A percentile compares a stretch with the other conserved stretches of the same genome.
Evolutionary conservation across 2,888 invertebrate species (phyloP).

Genomic region (Ophion ellenae): DNA sequence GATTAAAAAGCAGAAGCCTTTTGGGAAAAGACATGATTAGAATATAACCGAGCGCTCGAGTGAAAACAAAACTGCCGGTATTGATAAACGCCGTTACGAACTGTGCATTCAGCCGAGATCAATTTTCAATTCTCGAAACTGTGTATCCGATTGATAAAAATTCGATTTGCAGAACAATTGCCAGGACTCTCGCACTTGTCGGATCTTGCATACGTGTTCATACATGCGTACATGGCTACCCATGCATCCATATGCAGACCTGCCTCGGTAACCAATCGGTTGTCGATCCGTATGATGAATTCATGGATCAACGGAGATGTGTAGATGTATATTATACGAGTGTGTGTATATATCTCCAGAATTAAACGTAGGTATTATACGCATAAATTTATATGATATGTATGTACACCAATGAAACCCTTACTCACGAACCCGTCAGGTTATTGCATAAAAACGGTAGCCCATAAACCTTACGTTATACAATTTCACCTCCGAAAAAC

Average conservation of each 20-base stretch:
- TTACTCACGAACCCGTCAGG: conserved; percentile 11
- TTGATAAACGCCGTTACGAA: not conserved
- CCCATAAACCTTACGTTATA: conserved; percentile 71
- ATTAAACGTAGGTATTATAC: not conserved
- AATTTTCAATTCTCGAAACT: not conserved
- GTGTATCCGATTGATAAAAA: not conserved
- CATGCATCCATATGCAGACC: not conserved
- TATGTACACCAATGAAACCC: not conserved
- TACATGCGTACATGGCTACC: not conserved
- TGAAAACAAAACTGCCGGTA: not conserved
- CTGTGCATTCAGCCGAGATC: not conserved
- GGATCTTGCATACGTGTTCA: not conserved
- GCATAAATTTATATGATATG: not conserved
- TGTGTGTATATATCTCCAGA: not conserved
- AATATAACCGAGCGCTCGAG: not conserved
- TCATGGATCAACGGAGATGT: not conserved
- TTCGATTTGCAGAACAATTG: not conserved
- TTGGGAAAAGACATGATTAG: no score
- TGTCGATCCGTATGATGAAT: not conserved
- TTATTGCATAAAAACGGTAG: conserved; percentile 66
- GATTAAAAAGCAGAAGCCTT: no score
- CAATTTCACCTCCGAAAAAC: conserved; percentile 40
- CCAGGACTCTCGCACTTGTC: not conserved
- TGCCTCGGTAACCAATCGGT: not conserved
- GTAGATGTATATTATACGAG: not conserved